Evolutionary conservation across 2,113 vertebrate species (phyloP), one percentile per base, ranked within the genome.

Genomic region (Machaerirhynchus nigripectus): DNA sequence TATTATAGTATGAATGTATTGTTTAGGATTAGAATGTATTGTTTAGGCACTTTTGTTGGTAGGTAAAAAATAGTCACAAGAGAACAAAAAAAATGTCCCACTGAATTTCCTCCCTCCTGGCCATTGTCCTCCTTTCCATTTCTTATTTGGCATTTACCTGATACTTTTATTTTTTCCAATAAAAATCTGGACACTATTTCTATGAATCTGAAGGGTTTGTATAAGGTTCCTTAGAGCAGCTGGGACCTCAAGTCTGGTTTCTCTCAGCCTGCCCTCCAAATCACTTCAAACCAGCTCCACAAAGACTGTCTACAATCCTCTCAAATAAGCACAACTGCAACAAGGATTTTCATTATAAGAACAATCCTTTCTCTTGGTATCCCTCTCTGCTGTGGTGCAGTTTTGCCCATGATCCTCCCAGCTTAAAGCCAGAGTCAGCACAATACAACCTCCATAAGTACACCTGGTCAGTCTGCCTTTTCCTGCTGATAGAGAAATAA

Each of bases 21-120:
- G 31, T 90, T 81, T 80, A 89, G 56, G n/a, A n/a, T n/a, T n/a
- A n/a, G 69, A 97, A 97, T 82, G 80, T 47, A 90, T 65, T 1
- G 31, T 90, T 81, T 80, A 73, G 86, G 82, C 83, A 87, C 61
- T 59, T 85, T 81, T 24, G 20, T 53, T 90, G 79, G 67, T 69
- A 90, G 64, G 28, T 67, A 47, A 90, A 90, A 86, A 76, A 69
- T 49, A 64, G 21, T 65, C 63, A 50, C 26, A 39, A 64, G n/a
- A 68, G 57, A 27, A 11, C 13, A 33, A n/a, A 46, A 46, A 80
- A 49, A 44, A 44, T 44, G 31, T 14, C 6, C 42, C 33, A 59
- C n/a, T 71, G 81, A 37, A 82, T 84, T 87, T 95, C 50, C 65
- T 95, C 92, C 73, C 73, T 71, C 53, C 69, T 61, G 68, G 18